phyloP scores from a whole-genome alignment of 2,113 vertebrate species.

The Trematomus loennbergii region DNA sequence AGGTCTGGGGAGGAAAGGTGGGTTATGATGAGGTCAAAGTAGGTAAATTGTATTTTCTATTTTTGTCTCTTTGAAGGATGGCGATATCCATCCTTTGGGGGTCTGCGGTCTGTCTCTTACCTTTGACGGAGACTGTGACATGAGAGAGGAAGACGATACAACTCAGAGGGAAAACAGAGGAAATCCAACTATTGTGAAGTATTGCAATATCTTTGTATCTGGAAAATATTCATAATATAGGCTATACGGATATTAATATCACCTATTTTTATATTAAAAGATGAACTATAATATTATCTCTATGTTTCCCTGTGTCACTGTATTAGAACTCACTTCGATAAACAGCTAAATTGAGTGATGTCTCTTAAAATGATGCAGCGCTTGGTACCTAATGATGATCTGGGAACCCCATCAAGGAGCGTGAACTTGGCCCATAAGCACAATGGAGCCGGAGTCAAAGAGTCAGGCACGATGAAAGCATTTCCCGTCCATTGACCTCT shows the following conservation, averaged over 20 bases:
- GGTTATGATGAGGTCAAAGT: constrained; percentile 63
- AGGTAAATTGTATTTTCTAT: constrained; percentile 77
- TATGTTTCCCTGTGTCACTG: background rate
- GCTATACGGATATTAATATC: too few relatives aligned
- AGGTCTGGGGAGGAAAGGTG: constrained; percentile 63
- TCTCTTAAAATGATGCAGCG: background rate
- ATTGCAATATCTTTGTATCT: background rate
- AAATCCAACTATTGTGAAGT: constrained; percentile 50
- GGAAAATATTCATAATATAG: background rate
- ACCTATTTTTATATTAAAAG: background rate
- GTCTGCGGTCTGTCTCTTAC: constrained; percentile 67
- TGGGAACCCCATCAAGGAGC: constrained; percentile 55
- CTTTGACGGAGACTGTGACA: constrained; percentile 65
- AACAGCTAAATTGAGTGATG: background rate
- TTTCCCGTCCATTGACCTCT: constrained; percentile 73
- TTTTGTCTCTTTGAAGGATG: constrained; percentile 79
- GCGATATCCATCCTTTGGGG: constrained; percentile 44
- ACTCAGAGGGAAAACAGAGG: constrained; percentile 55
- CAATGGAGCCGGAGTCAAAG: constrained; percentile 66
- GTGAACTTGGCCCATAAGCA: constrained; percentile 59
- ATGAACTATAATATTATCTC: background rate
- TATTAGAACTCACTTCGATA: background rate
- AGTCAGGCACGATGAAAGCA: constrained; percentile 69
- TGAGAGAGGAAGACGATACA: constrained; percentile 39
- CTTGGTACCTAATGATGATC: constrained; percentile 35